phyloP scores from a whole-genome alignment of 2,797 vertebrate species.

The Callimico goeldii region DNA sequence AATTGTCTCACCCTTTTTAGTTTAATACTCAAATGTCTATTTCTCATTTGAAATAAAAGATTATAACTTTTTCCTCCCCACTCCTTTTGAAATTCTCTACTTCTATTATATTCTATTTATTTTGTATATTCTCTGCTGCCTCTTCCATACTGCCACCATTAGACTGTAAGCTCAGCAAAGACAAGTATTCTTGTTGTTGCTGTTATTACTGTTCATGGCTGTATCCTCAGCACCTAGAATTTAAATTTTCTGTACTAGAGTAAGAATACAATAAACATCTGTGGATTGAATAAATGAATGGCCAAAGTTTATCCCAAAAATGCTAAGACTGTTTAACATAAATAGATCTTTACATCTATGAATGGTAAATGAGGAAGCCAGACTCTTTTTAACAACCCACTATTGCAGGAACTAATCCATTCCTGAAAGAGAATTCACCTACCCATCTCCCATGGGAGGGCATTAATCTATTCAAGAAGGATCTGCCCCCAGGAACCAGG shows the following conservation, averaged over 20 bases:
- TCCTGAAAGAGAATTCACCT: background rate
- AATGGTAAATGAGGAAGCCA: background rate
- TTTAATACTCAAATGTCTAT: background rate
- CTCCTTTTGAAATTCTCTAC: background rate
- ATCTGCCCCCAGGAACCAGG: background rate
- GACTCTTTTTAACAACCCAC: background rate
- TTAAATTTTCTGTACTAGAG: background rate
- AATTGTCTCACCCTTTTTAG: background rate
- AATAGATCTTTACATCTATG: background rate
- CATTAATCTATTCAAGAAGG: background rate
- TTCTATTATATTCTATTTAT: background rate
- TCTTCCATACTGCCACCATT: background rate
- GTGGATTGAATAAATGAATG: background rate
- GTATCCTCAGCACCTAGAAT: background rate
- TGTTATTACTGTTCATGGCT: background rate
- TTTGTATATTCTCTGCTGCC: background rate
- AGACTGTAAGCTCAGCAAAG: background rate
- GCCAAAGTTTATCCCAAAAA: background rate
- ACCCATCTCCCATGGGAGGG: background rate
- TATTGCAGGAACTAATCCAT: background rate
- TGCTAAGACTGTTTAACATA: background rate
- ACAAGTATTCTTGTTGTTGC: background rate
- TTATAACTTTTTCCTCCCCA: background rate
- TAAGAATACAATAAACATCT: background rate
- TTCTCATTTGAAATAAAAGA: background rate